Evolutionary conservation across 2,888 invertebrate genomes (phyloP), one percentile per base, ranked within the genome.

Genomic region (Germaria angustata): DNA sequence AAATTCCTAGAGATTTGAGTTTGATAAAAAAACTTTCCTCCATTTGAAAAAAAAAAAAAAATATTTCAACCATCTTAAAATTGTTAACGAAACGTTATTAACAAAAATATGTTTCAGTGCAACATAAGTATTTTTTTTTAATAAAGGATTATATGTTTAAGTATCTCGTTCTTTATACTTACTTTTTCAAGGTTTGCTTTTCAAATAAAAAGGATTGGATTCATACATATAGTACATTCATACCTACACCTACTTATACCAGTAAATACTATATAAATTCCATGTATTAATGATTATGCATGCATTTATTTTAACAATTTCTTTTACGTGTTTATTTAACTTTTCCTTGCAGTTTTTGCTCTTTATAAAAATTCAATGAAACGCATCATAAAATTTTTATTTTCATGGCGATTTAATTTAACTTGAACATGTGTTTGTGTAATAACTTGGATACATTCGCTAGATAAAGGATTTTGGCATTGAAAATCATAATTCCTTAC

Each of bases 351-450:
- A 32, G 6, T 41, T 63, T 13, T 6, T 11, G n/a, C n/a, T 41
- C 32, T 61, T 73, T 53, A 41, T 32, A 34, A 34, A 63, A 73
- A 73, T 15, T 32, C 53, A 63, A 73, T 73, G 61, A 63, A 63
- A 73, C 63, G 61, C 61, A 73, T n/a, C 49, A 73, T 13, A 4
- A 32, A 72, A 41, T 53, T 63, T 32, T 72, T n/a, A n/a, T 5
- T 41, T 72, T 39, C 51, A 73, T 22, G 44, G 63, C 13, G 7
- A 53, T 63, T 53, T 73, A 32, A 44, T 36, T 59, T 39, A 11
- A 39, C 11, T 22, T 13, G 22, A 22, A n/a, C 22, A 59, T n/a
- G 17, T 24, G 34, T 34, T 15, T n/a, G 6, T 51, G 2, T n/a
- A n/a, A 28, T 13, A 13, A 22, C 7, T 51, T 7, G n/a, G n/a